Conservation (phyloP, 2,888 invertebrate genomes). For the Caenorhabditis becei region DNA sequence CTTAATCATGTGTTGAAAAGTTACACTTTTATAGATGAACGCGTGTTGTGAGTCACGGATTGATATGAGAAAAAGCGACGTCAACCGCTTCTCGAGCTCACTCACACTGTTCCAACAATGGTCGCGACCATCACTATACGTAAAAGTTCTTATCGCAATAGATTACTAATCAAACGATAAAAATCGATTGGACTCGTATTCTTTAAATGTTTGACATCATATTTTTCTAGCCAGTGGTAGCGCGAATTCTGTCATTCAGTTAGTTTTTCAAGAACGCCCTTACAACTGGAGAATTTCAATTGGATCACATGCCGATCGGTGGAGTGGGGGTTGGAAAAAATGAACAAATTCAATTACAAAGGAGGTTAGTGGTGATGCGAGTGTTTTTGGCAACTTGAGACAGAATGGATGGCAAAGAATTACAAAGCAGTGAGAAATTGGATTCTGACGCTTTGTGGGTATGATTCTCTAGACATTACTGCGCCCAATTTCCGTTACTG, state of each 20-base stretch:
- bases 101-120: constrained; percentile 36
- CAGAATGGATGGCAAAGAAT: not conserved
- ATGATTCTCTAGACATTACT: not conserved
- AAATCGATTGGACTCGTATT: constrained; percentile 46
- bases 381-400: not conserved
- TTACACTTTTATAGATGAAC: not conserved
- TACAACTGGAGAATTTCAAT: not conserved
- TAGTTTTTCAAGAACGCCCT: constrained; percentile 10
- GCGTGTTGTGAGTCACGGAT: constrained; percentile 30
- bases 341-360: constrained; percentile 1
- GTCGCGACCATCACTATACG: constrained; percentile 42
- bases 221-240: constrained; percentile 30
- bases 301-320: constrained; percentile 7
- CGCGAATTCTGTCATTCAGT: constrained; percentile 7
- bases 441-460: constrained; percentile 11
- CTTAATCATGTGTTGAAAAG: constrained; percentile 1
- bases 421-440: constrained; percentile 20
- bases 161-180: constrained; percentile 56
- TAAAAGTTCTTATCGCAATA: constrained; percentile 37
- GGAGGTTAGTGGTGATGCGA: not conserved
- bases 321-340: not conserved
- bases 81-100: constrained; percentile 23
- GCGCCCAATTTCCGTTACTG: constrained; percentile 2
- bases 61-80: constrained; percentile 31
- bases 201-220: constrained; percentile 51